Evolutionary conservation across 2,113 vertebrate genomes (phyloP), one percentile per base, ranked within the genome.

Genomic region (Oceanites oceanicus): DNA sequence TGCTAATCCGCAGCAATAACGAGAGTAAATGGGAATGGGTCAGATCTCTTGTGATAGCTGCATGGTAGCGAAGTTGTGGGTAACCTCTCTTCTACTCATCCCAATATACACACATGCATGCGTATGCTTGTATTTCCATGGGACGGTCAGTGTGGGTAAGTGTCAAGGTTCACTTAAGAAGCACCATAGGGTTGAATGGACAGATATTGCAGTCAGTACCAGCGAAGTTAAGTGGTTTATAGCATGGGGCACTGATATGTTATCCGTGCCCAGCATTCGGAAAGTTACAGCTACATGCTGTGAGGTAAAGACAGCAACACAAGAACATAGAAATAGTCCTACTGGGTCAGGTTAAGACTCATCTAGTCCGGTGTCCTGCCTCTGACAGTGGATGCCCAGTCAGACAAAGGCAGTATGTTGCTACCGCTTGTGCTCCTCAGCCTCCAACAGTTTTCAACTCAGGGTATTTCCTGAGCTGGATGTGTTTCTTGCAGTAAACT

Each of bases 61-160:
- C 10, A 13, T 12, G 27, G 53, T 56, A 34, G 10, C 55, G 42
- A 53, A 36, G 19, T 9, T 85, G 18, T 44, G 47, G 10, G 14
- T 45, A 21, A 27, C 6, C 4, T 14, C 23, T 62, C 20, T 40
- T 10, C 29, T 81, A 1, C 34, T 32, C 47, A 21, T 38, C 30
- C 47, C 3, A 0, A 5, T 6, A 34, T 34, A 8, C 27, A 44
- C 9, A 21, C 15, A 8, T 2, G 2, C 12, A 2, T 0, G 8
- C 16, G 12, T 6, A 5, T 42, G 26, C 50, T 38, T 42, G 20
- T 29, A 6, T 67, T 85, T 67, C 62, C 25, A 10, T 14, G 62
- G 61, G 38, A 38, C 11, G 7, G 7, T n/a, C 6, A 0, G 3
- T 15, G 27, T 18, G 56, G 15, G 7, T 15, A 13, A 4, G 1